Conservation (phyloP, 2,113 vertebrate genomes). For the Mellivora capensis region DNA sequence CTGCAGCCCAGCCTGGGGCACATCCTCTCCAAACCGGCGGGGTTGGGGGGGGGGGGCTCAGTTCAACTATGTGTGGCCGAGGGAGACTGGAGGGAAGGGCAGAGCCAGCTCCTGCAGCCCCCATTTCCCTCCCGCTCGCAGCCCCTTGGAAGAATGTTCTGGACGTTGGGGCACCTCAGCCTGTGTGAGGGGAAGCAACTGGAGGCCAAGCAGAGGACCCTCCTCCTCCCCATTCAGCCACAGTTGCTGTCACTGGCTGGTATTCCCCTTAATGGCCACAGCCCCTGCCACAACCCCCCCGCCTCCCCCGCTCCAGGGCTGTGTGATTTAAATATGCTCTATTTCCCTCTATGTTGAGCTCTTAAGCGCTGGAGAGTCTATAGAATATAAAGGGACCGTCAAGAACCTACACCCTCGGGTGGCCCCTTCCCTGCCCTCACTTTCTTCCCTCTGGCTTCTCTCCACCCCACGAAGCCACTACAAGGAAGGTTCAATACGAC, state of each 20-base stretch:
- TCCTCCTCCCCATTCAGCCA: background rate
- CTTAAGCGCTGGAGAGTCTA: background rate
- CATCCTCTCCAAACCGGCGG: background rate
- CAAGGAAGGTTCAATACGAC: background rate
- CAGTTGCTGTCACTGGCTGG: background rate
- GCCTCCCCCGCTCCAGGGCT: background rate
- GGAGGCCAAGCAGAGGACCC: background rate
- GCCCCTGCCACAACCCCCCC: background rate
- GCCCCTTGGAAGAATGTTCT: background rate
- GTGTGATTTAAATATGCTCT: constrained; percentile 11
- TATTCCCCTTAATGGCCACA: background rate
- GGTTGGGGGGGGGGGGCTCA: too few relatives aligned
- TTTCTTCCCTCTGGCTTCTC: background rate
- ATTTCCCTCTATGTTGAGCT: constrained; percentile 33
- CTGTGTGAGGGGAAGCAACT: background rate
- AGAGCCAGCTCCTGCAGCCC: background rate
- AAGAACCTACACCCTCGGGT: background rate
- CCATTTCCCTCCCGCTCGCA: background rate
- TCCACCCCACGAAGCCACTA: accelerated
- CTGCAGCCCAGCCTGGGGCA: background rate
- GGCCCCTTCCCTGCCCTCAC: background rate
- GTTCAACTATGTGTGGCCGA: background rate
- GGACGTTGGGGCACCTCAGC: background rate
- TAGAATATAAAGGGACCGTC: background rate
- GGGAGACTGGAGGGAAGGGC: background rate